phyloP scores from a whole-genome alignment of 1,140 invertebrate genomes.

The Eupeodes corollae region DNA sequence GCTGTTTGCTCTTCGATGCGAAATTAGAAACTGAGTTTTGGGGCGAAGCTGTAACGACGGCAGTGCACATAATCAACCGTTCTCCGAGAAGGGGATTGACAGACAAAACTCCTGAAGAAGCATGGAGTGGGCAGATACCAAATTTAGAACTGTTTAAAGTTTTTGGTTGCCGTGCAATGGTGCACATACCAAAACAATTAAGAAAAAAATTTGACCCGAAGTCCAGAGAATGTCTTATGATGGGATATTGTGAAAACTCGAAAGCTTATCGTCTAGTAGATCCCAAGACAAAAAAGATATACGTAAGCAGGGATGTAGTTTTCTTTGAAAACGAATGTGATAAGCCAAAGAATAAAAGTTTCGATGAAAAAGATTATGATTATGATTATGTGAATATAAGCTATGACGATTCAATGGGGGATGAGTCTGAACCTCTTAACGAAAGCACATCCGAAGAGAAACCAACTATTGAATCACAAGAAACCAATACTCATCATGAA shows the following conservation, averaged over 20 bases:
- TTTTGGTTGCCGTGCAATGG: neutral
- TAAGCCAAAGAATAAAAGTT: constrained; percentile 7
- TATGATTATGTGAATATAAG: neutral
- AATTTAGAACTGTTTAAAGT: neutral
- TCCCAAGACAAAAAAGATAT: constrained; percentile 12
- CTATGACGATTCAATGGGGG: too few relatives aligned
- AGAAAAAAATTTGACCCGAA: constrained; percentile 15
- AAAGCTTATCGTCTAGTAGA: constrained; percentile 22
- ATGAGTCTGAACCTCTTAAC: too few relatives aligned
- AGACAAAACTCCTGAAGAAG: constrained; percentile 15
- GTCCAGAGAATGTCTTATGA: constrained; percentile 15
- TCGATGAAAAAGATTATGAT: neutral
- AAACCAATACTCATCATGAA: too few relatives aligned
- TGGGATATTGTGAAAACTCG: constrained; percentile 19
- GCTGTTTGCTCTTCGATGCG: constrained; percentile 17
- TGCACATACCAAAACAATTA: constrained; percentile 11
- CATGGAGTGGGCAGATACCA: constrained; percentile 13
- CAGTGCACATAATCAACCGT: constrained; percentile 6
- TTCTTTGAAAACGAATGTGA: constrained; percentile 6
- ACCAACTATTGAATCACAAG: too few relatives aligned
- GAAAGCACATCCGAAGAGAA: too few relatives aligned
- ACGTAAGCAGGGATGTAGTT: constrained; percentile 19
- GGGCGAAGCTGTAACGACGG: constrained; percentile 38
- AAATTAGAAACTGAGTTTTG: constrained; percentile 34
- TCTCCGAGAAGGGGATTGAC: constrained; percentile 22